Percentiles rank a stretch among this genome's conserved stretches.
Conservation (phyloP, 2,797 vertebrate genomes). For the Fratercula arctica region DNA sequence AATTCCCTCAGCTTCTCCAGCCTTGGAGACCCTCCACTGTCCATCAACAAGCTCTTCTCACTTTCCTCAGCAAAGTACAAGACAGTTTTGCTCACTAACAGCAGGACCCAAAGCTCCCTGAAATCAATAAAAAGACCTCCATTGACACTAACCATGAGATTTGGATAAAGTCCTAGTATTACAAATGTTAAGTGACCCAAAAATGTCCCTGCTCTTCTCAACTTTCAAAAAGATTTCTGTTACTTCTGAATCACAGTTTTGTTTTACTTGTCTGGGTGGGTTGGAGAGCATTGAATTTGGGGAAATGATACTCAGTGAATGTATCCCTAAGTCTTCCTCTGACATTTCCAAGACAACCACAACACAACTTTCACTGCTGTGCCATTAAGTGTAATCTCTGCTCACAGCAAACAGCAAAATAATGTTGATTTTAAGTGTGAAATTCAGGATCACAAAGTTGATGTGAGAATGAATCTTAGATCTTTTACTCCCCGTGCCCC, state of each 20-base stretch:
- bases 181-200: background rate
- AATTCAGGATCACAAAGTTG: background rate
- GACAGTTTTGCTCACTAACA: background rate
- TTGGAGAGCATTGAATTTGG: background rate
- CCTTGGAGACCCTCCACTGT: background rate
- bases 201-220: background rate
- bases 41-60: background rate
- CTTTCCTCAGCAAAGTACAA: background rate
- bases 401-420: background rate
- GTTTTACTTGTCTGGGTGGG: background rate
- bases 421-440: background rate
- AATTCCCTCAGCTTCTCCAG: background rate
- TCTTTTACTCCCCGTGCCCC: background rate
- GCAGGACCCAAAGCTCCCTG: background rate
- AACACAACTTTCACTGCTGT: background rate
- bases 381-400: background rate
- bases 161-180: background rate
- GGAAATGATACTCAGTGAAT: background rate
- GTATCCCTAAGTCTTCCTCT: background rate
- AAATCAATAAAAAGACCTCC: background rate
- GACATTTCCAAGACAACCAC: background rate
- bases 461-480: background rate
- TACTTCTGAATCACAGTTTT: background rate
- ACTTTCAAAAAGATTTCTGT: background rate
- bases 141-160: background rate